Percentiles rank a stretch among this genome's conserved stretches.
Evolutionary conservation across 2,113 vertebrate species (phyloP).

Genomic region (Sylvilagus bachmani): DNA sequence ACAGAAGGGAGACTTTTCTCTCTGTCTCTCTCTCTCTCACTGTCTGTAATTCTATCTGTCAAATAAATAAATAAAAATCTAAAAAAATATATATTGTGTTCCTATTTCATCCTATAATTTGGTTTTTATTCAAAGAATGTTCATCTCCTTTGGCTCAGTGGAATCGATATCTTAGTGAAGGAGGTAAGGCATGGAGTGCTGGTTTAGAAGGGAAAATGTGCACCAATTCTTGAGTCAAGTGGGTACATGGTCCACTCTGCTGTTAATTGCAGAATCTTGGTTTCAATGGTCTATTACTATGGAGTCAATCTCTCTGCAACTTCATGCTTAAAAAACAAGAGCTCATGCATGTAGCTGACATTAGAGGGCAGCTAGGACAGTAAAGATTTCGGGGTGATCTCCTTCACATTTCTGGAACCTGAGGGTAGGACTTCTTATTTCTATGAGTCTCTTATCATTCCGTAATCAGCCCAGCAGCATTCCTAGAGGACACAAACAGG

Average conservation of each 20-base stretch:
- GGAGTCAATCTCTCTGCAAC: background rate
- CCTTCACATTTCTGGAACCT: background rate
- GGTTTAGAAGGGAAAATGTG: background rate
- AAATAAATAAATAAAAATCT: no score
- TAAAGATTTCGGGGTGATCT: background rate
- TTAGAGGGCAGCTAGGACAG: background rate
- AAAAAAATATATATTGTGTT: background rate
- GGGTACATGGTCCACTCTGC: rapidly evolving
- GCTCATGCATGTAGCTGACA: background rate
- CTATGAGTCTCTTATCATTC: background rate
- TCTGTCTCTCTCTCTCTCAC: no score
- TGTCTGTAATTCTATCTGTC: no score
- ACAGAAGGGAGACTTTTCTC: no score
- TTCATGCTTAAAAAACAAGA: background rate
- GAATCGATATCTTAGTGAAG: background rate
- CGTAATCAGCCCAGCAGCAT: background rate
- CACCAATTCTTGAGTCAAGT: background rate
- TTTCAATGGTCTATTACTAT: background rate
- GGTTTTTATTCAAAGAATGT: background rate
- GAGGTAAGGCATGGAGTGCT: background rate
- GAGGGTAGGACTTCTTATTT: background rate
- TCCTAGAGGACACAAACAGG: background rate
- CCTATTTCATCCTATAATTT: background rate
- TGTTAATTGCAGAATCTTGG: background rate
- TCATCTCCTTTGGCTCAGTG: background rate